phyloP scores from a whole-genome alignment of 2,888 invertebrate genomes.

The Dasysyrphus albostriatus region DNA sequence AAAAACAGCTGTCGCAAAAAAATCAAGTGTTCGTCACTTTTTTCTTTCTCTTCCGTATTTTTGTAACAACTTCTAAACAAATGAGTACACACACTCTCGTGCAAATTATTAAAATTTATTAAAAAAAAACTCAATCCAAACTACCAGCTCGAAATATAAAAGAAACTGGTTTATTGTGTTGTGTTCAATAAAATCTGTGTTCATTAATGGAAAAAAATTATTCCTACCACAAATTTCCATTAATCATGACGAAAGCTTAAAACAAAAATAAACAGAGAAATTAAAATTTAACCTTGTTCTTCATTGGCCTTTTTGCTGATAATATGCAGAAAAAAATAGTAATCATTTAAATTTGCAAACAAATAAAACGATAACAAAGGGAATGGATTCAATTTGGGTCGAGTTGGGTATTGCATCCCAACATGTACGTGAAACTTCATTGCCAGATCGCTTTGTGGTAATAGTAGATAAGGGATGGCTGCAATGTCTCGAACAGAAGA shows the following conservation, averaged over 20 bases:
- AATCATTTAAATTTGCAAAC: neutral
- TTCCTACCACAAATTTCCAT: neutral
- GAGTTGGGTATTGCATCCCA: slow-evolving; percentile 90
- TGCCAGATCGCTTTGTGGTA: slow-evolving; percentile 86
- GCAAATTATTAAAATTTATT: slow-evolving; percentile 12
- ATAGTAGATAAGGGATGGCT: slow-evolving; percentile 89
- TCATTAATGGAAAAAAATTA: neutral
- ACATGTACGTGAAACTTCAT: slow-evolving; percentile 86
- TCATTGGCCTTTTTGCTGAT: slow-evolving; percentile 10
- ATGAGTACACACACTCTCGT: slow-evolving; percentile 47
- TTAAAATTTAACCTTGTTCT: slow-evolving; percentile 25
- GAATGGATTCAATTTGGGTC: slow-evolving; percentile 88
- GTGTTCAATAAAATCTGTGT: slow-evolving; percentile 37
- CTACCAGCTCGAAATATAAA: slow-evolving; percentile 3
- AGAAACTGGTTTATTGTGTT: slow-evolving; percentile 12
- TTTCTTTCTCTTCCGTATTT: slow-evolving; percentile 62
- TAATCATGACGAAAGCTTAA: slow-evolving; percentile 36
- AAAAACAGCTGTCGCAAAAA: slow-evolving; percentile 60
- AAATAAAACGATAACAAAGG: neutral
- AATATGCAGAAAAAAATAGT: slow-evolving; percentile 39
- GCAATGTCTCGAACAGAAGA: slow-evolving; percentile 83
- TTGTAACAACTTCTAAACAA: slow-evolving; percentile 73
- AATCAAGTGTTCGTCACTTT: slow-evolving; percentile 37
- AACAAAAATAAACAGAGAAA: slow-evolving; percentile 23
- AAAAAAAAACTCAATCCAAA: slow-evolving; percentile 1